A percentile compares a stretch with the other conserved stretches of the same genome.
These are phyloP conservation scores for Gambusia affinis DNA, from an alignment of 2,113 vertebrate genomes.

Conservation along the genomic window DNA sequence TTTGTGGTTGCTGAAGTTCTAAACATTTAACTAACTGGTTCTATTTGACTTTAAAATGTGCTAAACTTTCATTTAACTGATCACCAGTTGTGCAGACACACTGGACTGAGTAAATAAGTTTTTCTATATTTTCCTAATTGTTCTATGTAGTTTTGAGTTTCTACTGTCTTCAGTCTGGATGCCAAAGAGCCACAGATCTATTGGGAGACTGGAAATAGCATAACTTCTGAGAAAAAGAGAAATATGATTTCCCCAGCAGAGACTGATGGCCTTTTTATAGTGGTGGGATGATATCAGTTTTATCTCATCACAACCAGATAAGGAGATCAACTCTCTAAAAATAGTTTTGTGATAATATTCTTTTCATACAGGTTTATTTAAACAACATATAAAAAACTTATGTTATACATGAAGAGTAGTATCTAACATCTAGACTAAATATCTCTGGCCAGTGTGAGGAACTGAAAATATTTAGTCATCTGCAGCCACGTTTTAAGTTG, in stretches of 20 bases:
- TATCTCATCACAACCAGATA: background rate
- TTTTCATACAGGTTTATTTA: background rate
- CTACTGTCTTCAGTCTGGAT: background rate
- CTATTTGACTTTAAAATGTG: background rate
- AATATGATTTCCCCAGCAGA: background rate
- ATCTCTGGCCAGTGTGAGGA: background rate
- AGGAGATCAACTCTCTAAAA: background rate
- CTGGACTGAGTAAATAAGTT: background rate
- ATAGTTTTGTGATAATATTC: background rate
- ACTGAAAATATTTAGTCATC: too few relatives aligned
- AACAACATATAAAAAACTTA: background rate
- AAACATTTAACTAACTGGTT: background rate
- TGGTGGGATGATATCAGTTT: background rate
- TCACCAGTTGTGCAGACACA: background rate
- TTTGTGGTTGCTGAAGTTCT: background rate
- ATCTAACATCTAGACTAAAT: background rate
- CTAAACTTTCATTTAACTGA: background rate
- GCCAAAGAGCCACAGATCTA: constrained; percentile 3
- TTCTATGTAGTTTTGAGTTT: background rate
- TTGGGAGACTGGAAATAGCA: constrained; percentile 6
- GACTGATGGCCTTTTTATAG: background rate
- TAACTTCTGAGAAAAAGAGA: background rate
- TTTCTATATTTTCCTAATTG: background rate
- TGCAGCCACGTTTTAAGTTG: too few relatives aligned
- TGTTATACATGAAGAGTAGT: background rate